These are phyloP conservation scores for Corvus moneduloides DNA, from an alignment of 2,113 vertebrate genomes.

Conservation along the genomic window DNA sequence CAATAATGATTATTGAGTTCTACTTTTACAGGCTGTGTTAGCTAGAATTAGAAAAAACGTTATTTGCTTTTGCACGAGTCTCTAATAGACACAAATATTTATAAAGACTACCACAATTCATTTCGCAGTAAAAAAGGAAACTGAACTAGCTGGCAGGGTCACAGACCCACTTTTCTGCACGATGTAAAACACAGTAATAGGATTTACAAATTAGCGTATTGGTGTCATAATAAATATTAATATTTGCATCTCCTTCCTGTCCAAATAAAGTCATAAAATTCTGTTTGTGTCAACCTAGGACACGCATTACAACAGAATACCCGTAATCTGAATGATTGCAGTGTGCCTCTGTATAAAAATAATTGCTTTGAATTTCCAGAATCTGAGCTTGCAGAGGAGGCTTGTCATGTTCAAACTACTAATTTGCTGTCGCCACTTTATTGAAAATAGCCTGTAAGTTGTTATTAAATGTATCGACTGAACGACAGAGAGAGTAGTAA, in stretches of 20 bases:
- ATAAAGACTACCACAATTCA: constrained; percentile 62
- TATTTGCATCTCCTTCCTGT: constrained; percentile 73
- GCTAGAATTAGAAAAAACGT: constrained; percentile 57
- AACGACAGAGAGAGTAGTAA: constrained; percentile 87
- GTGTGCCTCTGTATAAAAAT: constrained; percentile 79
- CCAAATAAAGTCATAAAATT: constrained; percentile 77
- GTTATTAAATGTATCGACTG: constrained; percentile 92
- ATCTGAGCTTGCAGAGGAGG: constrained; percentile 81
- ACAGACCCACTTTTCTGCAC: constrained; percentile 52
- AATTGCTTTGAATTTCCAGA: constrained; percentile 85
- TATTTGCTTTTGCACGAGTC: constrained; percentile 52
- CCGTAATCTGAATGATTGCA: constrained; percentile 77
- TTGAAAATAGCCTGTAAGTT: constrained; percentile 89
- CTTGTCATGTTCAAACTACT: constrained; percentile 87
- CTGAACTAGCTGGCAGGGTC: constrained; percentile 58
- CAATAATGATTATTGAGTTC: constrained; percentile 68
- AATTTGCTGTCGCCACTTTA: constrained; percentile 89
- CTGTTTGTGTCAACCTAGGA: constrained; percentile 71
- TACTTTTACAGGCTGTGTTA: constrained; percentile 47
- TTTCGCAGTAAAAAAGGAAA: constrained; percentile 47
- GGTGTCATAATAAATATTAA: constrained; percentile 74
- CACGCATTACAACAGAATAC: constrained; percentile 70
- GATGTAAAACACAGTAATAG: constrained; percentile 46
- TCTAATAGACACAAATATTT: constrained; percentile 72
- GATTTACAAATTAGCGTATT: constrained; percentile 71